A percentile compares a stretch with the other conserved stretches of the same genome.
Conservation (phyloP, 2,888 invertebrate genomes). For the Petrolisthes cinctipes region DNA sequence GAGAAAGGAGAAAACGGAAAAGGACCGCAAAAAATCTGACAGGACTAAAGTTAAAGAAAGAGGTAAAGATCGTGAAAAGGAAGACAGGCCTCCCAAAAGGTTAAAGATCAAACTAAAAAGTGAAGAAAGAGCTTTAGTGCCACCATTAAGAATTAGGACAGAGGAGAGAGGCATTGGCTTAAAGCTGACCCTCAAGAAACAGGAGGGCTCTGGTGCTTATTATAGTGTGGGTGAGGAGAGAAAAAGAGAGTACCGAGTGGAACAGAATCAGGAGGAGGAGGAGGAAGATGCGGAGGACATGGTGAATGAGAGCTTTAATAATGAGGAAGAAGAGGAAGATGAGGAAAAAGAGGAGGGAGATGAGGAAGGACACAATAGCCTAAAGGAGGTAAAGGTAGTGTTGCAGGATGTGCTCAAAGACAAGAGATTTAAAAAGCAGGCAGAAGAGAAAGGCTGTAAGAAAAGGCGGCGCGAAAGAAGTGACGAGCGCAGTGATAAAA, state of each 20-base stretch:
- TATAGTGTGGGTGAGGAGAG: slow-evolving; percentile 63
- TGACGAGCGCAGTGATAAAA: slow-evolving; percentile 44
- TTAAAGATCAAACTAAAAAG: slow-evolving; percentile 58
- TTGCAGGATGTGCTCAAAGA: slow-evolving; percentile 58
- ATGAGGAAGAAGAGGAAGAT: slow-evolving; percentile 32
- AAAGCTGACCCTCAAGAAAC: slow-evolving; percentile 65
- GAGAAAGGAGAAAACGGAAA: slow-evolving; percentile 36
- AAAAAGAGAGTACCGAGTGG: slow-evolving; percentile 56
- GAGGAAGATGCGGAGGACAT: slow-evolving; percentile 49
- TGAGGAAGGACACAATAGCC: slow-evolving; percentile 31
- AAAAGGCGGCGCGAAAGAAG: slow-evolving; percentile 45
- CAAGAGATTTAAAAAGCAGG: slow-evolving; percentile 49
- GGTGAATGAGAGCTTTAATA: slow-evolving; percentile 7
- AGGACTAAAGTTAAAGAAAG: slow-evolving; percentile 49
- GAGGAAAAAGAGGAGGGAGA: slow-evolving; percentile 36
- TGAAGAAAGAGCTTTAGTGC: slow-evolving; percentile 58
- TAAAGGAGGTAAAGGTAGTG: slow-evolving; percentile 56
- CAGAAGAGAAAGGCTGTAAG: slow-evolving; percentile 42
- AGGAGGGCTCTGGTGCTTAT: slow-evolving; percentile 64
- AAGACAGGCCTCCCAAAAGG: slow-evolving; percentile 58
- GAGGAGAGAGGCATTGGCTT: slow-evolving; percentile 57
- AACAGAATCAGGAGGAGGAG: slow-evolving; percentile 55
- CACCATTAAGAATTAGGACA: slow-evolving; percentile 59
- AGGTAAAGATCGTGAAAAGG: slow-evolving; percentile 52
- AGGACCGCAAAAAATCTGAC: slow-evolving; percentile 51